A percentile compares a stretch with the other conserved stretches of the same genome.
Conservation (phyloP, 2,113 vertebrate genomes). For the Corythornis vintsioides region DNA sequence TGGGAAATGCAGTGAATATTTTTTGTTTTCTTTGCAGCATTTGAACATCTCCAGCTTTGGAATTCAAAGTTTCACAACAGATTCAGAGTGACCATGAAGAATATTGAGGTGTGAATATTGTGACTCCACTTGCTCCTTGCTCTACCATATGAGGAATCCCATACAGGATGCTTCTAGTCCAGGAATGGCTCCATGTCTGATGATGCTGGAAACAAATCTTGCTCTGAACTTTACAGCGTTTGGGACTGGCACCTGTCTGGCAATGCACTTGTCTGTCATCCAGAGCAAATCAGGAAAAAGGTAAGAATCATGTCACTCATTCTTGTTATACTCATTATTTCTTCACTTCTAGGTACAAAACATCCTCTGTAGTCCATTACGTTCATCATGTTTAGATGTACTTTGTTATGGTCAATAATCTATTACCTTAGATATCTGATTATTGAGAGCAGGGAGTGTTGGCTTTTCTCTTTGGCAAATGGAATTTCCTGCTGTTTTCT, state of each 20-base stretch:
- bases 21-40: not conserved
- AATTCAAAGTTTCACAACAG: not conserved
- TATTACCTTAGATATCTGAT: conserved; percentile 31
- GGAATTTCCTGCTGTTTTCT: conserved; percentile 29
- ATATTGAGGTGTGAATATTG: not conserved
- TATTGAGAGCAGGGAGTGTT: not conserved
- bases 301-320: not conserved
- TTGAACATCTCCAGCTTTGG: not conserved
- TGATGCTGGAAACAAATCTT: not conserved
- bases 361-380: not conserved
- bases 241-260: not conserved
- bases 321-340: not conserved
- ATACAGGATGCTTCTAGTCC: not conserved
- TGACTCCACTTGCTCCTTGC: not conserved
- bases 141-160: not conserved
- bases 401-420: conserved; percentile 16
- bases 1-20: not conserved
- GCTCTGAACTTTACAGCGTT: not conserved
- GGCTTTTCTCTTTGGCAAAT: conserved; percentile 34
- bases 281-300: not conserved
- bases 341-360: not conserved
- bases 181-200: not conserved
- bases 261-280: not conserved
- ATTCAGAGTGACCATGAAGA: not conserved
- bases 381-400: not conserved